Evolutionary conservation across 2,113 vertebrate species (phyloP).

Genomic region (Mola mola): DNA sequence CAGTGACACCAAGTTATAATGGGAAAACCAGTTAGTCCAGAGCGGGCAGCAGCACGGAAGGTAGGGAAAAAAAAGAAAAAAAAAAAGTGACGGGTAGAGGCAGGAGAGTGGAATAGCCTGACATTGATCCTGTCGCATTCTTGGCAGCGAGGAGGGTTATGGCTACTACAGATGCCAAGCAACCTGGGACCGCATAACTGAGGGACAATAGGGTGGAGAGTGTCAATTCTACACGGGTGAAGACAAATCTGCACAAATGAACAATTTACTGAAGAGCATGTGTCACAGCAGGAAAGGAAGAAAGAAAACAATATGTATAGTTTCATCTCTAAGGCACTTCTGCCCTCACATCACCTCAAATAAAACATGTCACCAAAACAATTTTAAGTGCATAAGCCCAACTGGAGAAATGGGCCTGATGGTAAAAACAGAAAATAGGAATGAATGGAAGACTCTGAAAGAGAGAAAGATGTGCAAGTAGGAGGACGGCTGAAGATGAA

Average conservation of each 20-base stretch:
- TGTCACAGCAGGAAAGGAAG: neutral
- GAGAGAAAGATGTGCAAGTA: too few species aligned
- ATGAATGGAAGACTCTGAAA: constrained; percentile 6
- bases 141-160: constrained; percentile 26
- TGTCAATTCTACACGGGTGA: neutral
- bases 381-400: constrained; percentile 5
- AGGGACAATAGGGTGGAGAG: constrained; percentile 18
- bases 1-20: constrained; percentile 49
- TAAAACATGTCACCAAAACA: neutral
- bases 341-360: constrained; percentile 2
- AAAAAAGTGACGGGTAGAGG: constrained; percentile 11
- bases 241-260: neutral
- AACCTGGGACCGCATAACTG: constrained; percentile 26
- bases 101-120: constrained; percentile 26
- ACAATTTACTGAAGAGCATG: constrained; percentile 3
- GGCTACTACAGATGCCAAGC: constrained; percentile 48
- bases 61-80: constrained; percentile 16
- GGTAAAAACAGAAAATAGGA: constrained; percentile 36
- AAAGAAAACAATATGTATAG: neutral
- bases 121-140: constrained; percentile 50
- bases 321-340: constrained; percentile 2
- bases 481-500: constrained; percentile 59
- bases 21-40: constrained; percentile 54
- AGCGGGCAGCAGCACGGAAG: constrained; percentile 24
- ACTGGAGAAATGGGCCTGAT: constrained; percentile 24